Base-by-base conservation (phyloP, 35 echinoderm and acorn worm species). In the Stichopus chloronotus region DNA sequence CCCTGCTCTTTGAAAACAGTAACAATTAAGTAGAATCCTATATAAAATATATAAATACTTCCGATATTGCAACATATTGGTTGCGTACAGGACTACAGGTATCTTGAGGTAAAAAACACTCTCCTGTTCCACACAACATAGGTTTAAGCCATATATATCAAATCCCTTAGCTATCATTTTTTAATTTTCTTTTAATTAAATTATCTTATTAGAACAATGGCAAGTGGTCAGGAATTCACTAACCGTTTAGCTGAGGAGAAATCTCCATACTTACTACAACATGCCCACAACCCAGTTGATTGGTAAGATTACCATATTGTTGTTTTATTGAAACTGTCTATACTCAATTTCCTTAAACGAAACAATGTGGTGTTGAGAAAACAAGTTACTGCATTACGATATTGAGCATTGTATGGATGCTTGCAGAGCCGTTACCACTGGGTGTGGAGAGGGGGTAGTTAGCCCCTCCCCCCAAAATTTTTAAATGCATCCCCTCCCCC, bases 271-370 rank as follows among this genome's bases (percentile, higher is more conserved):
- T 91, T 98, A 19, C 87, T 98, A 7, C 97, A 98, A 63, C 97
- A 98, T 95, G 97, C 97, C 12, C 91, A 72, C 58, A 98, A 98
- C 65, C 97, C 97, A 68, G 97, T 98, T 56, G 95, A 98, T 78
- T 98, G 97, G 97, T 98, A 86, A 93, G 92, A 60, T 17, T 16
- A 54, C 56, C 52, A 30, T 17, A 16, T 4, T 58, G 52, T 80
- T 78, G 22, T 52, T 43, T 43, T 43, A 43, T 43, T 7, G 55
- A 63, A 57, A 63, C 20, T 7, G 7, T 91, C 30, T 43, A 3
- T 43, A 43, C 30, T 43, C 30, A 13, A 52, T 76, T 72, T 5
- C 3, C 25, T 53, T 19, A 78, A 78, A 77, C 16, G 30, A 88
- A 17, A 60, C 14, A 60, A 16, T 9, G 43, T 63, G 30, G 9